Percentiles rank a stretch among this genome's conserved stretches.
Evolutionary conservation across 1,140 invertebrate genomes (phyloP).

Genomic region (Lepidurus apus): DNA sequence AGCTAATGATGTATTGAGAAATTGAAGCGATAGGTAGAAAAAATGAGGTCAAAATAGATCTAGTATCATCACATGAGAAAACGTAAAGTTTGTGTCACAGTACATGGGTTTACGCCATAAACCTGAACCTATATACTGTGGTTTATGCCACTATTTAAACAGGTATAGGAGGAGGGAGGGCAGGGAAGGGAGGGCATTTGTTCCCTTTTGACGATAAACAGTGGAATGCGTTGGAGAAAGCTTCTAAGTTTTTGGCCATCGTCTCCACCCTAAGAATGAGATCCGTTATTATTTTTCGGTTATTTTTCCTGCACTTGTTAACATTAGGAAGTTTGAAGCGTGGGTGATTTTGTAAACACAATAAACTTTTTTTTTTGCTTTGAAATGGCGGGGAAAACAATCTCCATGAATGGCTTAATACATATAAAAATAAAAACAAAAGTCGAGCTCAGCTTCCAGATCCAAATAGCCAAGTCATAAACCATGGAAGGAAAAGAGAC

Average conservation of each 20-base stretch:
- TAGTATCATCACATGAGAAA: too few species aligned
- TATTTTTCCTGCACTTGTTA: too few species aligned
- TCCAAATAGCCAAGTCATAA: slow-evolving; percentile 10
- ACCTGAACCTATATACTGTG: too few species aligned
- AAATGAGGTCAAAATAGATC: too few species aligned
- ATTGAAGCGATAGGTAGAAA: too few species aligned
- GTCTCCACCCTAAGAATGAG: not conserved
- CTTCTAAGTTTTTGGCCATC: not conserved
- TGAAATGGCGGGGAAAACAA: not conserved
- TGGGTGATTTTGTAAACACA: not conserved
- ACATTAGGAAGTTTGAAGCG: too few species aligned
- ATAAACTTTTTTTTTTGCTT: not conserved
- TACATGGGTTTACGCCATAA: too few species aligned
- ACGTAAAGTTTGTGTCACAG: too few species aligned
- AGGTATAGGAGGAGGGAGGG: not conserved
- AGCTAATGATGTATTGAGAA: too few species aligned
- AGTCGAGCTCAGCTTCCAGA: not conserved
- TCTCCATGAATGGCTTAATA: not conserved
- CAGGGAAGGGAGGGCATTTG: not conserved
- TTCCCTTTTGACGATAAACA: not conserved
- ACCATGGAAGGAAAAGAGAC: not conserved
- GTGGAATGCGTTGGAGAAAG: not conserved
- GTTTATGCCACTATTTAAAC: not conserved
- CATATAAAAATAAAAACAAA: not conserved
- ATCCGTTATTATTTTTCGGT: too few species aligned